Percentiles rank a stretch among this genome's conserved stretches.
Evolutionary conservation across 2,888 invertebrate species (phyloP).

Genomic region (Eupithecia abbreviata): DNA sequence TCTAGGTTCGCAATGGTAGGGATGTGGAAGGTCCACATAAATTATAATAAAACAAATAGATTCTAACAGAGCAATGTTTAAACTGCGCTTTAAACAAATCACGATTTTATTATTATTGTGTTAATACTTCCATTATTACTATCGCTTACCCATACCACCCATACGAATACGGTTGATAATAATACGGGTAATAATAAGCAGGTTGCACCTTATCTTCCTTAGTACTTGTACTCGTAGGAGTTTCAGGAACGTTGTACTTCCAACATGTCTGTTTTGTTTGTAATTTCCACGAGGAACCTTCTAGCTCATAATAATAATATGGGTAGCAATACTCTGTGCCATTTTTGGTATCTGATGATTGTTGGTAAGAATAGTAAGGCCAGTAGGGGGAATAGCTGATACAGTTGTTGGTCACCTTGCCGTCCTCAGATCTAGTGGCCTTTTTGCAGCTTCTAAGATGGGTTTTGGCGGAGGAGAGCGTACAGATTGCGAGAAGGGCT

Average conservation of each 20-base stretch:
- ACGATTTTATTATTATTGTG: not conserved
- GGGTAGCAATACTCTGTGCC: slow-evolving; percentile 8
- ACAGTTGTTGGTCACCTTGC: not conserved
- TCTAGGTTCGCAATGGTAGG: not conserved
- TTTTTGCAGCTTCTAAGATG: not conserved
- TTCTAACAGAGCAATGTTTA: not conserved
- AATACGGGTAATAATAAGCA: slow-evolving; percentile 13
- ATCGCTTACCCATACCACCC: not conserved
- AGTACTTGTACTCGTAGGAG: not conserved
- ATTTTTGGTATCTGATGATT: not conserved
- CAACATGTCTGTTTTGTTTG: not conserved
- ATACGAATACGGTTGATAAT: slow-evolving; percentile 18
- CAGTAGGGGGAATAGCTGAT: not conserved
- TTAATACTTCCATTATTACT: not conserved
- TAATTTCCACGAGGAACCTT: not conserved
- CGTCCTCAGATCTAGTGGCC: not conserved
- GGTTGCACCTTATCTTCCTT: not conserved
- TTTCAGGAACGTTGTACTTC: not conserved
- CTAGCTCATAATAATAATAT: not conserved
- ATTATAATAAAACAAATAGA: not conserved
- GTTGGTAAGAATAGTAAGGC: not conserved
- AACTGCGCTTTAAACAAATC: not conserved
- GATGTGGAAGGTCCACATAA: not conserved
- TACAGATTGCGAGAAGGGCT: not conserved
- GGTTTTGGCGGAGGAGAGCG: not conserved